Conservation (phyloP, 2,113 vertebrate genomes). For the Petromus typicus region DNA sequence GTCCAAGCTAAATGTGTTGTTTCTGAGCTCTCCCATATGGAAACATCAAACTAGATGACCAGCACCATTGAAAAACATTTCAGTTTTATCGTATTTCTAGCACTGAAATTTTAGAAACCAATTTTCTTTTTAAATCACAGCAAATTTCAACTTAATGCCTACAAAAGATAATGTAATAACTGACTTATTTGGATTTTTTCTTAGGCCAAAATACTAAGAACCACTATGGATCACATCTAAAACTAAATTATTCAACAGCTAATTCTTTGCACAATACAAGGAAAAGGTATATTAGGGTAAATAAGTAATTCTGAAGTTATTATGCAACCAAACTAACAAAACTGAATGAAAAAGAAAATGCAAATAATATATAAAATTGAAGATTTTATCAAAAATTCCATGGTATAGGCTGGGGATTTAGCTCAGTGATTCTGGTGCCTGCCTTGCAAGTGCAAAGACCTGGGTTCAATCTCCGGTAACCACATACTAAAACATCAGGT, state of each 20-base stretch:
- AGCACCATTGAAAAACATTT: background rate
- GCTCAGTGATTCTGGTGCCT: too few relatives aligned
- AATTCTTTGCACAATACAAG: background rate
- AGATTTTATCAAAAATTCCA: background rate
- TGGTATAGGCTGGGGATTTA: too few relatives aligned
- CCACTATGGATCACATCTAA: background rate
- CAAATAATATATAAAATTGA: background rate
- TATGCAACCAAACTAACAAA: background rate
- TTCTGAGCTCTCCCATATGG: background rate
- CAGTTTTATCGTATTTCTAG: background rate
- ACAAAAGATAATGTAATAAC: background rate
- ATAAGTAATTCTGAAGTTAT: background rate
- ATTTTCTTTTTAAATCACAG: conserved; percentile 54
- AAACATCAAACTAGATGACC: conserved; percentile 36
- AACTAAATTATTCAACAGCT: background rate
- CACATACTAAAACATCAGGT: too few relatives aligned
- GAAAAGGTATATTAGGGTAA: background rate
- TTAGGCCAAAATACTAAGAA: background rate
- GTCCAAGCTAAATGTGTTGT: background rate
- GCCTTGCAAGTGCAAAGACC: too few relatives aligned
- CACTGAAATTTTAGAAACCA: background rate
- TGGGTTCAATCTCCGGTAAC: too few relatives aligned
- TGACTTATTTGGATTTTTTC: background rate
- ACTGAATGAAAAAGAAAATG: background rate
- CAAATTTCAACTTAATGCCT: conserved; percentile 9